phyloP scores from a whole-genome alignment of 2,888 invertebrate species.

The Dendrolimus pini region DNA sequence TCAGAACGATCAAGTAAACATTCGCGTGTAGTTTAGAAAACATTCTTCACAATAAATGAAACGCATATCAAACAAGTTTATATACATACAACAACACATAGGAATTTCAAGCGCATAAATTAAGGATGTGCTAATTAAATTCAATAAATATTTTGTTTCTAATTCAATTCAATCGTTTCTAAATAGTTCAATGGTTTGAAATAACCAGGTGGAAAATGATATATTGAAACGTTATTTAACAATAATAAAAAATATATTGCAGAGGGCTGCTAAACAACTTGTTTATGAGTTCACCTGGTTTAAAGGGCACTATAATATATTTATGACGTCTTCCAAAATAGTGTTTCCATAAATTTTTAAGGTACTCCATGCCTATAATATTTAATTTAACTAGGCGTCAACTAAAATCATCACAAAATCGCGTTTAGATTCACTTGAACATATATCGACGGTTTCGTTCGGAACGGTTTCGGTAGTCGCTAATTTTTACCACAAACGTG shows the following conservation, averaged over 20 bases:
- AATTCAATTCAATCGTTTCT: too few relatives aligned
- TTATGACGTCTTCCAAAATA: constrained; percentile 53
- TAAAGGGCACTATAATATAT: constrained; percentile 58
- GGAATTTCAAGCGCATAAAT: too few relatives aligned
- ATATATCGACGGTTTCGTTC: constrained; percentile 13
- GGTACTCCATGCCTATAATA: constrained; percentile 42
- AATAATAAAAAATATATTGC: too few relatives aligned
- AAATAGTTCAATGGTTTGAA: too few relatives aligned
- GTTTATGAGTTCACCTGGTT: constrained; percentile 46
- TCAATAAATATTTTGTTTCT: too few relatives aligned
- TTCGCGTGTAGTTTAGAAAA: neutral
- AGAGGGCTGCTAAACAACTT: neutral
- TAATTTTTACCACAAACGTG: constrained; percentile 56
- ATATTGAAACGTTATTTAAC: too few relatives aligned
- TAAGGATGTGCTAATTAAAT: too few relatives aligned
- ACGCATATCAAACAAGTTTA: neutral
- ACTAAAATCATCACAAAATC: constrained; percentile 16
- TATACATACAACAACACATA: neutral
- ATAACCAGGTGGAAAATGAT: too few relatives aligned
- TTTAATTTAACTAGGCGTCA: constrained; percentile 1
- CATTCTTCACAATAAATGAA: constrained; percentile 1
- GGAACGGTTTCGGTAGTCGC: constrained; percentile 28
- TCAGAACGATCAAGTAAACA: neutral
- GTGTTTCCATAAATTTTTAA: constrained; percentile 54
- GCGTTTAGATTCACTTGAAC: constrained; percentile 12